Base-by-base conservation (phyloP, 2,888 invertebrate species). In the Acronicta psi region DNA sequence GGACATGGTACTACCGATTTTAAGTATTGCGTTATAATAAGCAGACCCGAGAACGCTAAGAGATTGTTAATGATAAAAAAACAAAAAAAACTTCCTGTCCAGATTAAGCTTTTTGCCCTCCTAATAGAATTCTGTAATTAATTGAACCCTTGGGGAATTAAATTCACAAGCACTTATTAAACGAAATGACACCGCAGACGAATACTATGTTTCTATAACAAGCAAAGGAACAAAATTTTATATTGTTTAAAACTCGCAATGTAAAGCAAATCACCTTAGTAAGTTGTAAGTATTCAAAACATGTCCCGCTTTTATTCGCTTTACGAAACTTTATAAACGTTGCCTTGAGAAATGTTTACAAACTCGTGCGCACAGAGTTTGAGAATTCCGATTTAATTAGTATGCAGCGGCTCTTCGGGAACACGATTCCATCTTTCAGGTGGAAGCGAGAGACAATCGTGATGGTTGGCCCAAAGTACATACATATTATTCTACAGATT, bases 231-330 rank as follows among this genome's bases (percentile, higher is more conserved):
- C 44, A 31, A 16, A 40, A 45, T 45, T 17, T 5, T 41, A 20
- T 20, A 20, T 29, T 44, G 25, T 55, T 18, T 20, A 14, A 17
- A 10, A 36, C 9, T 29, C 29, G n/a, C 34, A n/a, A n/a, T 7
- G n/a, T 34, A 34, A 34, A 34, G 14, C 29, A 14, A 29, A 46
- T 5, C 18, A 10, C 14, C n/a, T 31, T 5, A 13, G 13, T 31
- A 13, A 13, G 13, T 31, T 5, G 34, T n/a, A n/a, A n/a, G n/a
- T 34, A 61, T 61, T 62, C 62, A 31, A 16, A n/a, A 40, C 62
- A 17, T 60, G 61, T 11, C 2, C 18, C 18, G 49, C 10, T 60
- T 45, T 16, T 49, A 62, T 68, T 62, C 49, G 49, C 31, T 49
- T 44, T 9, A 25, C 11, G n/a, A 16, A 67, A 47, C 34, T 60